phyloP scores from a whole-genome alignment of 2,797 vertebrate genomes.

The Loris lydekkerianus region DNA sequence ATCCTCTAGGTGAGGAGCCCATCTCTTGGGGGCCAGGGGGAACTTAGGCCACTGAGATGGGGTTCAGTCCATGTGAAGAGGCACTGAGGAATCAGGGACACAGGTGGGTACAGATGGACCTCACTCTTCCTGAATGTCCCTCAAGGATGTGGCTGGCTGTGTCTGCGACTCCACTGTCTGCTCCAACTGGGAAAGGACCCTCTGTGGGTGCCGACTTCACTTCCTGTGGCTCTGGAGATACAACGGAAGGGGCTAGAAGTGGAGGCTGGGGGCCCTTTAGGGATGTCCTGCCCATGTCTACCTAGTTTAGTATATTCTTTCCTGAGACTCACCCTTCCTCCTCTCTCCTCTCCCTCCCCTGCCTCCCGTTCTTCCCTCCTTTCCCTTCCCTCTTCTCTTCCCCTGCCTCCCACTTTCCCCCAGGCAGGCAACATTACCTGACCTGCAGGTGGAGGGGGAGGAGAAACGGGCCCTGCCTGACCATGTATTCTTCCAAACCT shows the following conservation, averaged over 20 bases:
- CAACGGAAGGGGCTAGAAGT: not conserved
- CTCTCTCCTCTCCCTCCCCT: not conserved
- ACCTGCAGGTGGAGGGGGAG: not conserved
- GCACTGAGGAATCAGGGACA: not conserved
- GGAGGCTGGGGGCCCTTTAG: too few relatives aligned
- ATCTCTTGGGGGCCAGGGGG: not conserved
- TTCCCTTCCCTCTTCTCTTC: not conserved
- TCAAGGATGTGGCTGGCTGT: not conserved
- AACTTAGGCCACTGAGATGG: not conserved
- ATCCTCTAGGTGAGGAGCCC: not conserved
- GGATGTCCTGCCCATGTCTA: not conserved
- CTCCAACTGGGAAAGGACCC: not conserved
- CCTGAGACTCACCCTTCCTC: not conserved
- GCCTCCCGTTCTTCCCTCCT: not conserved
- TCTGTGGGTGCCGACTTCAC: not conserved
- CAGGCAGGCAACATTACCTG: not conserved
- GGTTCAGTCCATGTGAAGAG: not conserved
- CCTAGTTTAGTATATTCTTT: rapidly evolving
- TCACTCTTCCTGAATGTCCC: not conserved
- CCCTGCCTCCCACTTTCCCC: not conserved
- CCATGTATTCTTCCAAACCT: not conserved
- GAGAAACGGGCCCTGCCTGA: not conserved
- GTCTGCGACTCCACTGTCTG: not conserved
- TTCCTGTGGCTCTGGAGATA: rapidly evolving
- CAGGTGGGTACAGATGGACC: not conserved